A percentile compares a stretch with the other conserved stretches of the same genome.
Evolutionary conservation across 2,113 vertebrate species (phyloP).

Genomic region (Pomatostomus ruficeps): DNA sequence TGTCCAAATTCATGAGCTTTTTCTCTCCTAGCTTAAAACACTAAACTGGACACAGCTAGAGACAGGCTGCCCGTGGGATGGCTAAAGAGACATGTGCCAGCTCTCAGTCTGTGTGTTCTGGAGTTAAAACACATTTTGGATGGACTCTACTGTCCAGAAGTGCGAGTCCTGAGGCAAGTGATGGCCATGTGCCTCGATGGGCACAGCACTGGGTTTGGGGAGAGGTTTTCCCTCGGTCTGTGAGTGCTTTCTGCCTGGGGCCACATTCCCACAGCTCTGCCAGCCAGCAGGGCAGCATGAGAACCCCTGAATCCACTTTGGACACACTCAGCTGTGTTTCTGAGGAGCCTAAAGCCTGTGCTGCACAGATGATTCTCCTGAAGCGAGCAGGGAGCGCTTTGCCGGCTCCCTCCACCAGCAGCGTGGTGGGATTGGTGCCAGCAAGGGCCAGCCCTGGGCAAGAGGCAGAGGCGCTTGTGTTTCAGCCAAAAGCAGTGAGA

Average conservation of each 20-base stretch:
- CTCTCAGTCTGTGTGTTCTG: background rate
- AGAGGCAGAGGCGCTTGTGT: fast-evolving
- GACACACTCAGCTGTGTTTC: background rate
- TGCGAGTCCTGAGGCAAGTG: background rate
- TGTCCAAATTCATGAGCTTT: background rate
- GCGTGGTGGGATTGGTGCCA: fast-evolving
- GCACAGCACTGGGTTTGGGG: fast-evolving
- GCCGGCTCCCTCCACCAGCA: fast-evolving
- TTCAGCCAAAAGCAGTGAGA: background rate
- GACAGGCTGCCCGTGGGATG: background rate
- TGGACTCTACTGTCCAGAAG: background rate
- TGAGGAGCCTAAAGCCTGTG: background rate
- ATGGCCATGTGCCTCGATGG: background rate
- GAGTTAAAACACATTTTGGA: background rate
- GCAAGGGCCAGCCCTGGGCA: background rate
- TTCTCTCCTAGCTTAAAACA: background rate
- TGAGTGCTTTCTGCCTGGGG: background rate
- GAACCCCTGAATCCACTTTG: background rate
- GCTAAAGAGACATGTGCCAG: background rate
- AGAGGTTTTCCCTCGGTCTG: fast-evolving
- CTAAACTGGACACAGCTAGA: background rate
- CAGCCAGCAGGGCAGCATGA: fast-evolving
- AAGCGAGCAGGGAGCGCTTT: background rate
- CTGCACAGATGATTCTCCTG: background rate
- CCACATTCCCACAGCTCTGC: background rate